phyloP scores from a whole-genome alignment of 2,888 invertebrate species.

The Tipula unca region DNA sequence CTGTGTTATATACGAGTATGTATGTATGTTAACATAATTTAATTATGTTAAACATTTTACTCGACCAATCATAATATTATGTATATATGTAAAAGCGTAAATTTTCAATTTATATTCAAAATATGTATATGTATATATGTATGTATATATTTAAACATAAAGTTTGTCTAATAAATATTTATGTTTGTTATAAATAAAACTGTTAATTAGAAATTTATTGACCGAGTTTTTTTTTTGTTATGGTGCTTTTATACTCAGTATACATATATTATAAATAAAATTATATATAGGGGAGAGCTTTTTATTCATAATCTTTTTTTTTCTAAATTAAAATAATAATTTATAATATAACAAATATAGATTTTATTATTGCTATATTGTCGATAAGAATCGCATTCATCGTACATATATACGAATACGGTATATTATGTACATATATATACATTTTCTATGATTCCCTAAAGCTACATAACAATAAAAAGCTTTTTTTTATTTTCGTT shows the following conservation, averaged over 20 bases:
- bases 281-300: background rate
- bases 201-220: background rate
- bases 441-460: background rate
- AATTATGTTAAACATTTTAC: background rate
- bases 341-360: background rate
- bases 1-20: background rate
- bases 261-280: background rate
- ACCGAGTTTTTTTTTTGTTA: background rate
- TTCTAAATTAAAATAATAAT: background rate
- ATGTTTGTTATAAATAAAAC: background rate
- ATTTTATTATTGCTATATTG: background rate
- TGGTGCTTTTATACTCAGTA: background rate
- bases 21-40: background rate
- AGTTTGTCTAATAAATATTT: background rate
- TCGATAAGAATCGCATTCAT: background rate
- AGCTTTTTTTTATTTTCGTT: background rate
- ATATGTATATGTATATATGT: too few relatives aligned
- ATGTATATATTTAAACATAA: background rate
- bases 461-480: background rate
- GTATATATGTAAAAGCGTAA: background rate
- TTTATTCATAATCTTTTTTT: background rate
- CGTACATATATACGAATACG: background rate
- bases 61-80: background rate
- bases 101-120: background rate
- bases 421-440: too few relatives aligned